Evolutionary conservation across 2,888 invertebrate species (phyloP), one percentile per base, ranked within the genome.

Genomic region (Spodoptera exigua): DNA sequence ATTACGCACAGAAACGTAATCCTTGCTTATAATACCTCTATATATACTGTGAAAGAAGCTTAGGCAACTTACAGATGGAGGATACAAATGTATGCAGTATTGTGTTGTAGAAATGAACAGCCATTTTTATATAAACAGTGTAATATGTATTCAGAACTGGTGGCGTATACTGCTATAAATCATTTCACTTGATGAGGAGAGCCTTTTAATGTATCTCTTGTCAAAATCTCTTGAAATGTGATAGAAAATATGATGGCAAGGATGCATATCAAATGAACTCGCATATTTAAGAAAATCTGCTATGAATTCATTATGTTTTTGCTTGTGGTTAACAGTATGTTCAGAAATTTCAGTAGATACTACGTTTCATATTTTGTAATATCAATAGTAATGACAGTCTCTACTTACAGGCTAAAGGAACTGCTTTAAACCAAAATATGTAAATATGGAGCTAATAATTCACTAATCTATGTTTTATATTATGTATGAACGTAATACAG

Each of bases 1-100:
- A 71, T 71, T 61, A 70, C 58, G 44, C 46, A 68, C 46, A 62
- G 69, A 59, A 75, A 61, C 62, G 61, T 74, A 63, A 70, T 75
- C 62, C 59, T 63, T 66, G 56, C 61, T 59, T 65, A 60, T 47
- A 63, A 63, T 63, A 70, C 63, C 34, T 54, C 48, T 64, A 62
- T 52, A 54, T 56, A 68, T 58, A 57, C 41, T 61, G 45, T 58
- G 39, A 53, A 45, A 57, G 48, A 68, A 58, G 64, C 68, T 72
- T 66, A 52, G 21, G 65, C 51, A 70, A 65, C 51, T 60, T 52
- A 41, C 32, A 51, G 48, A 52, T 39, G 17, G 34, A 18, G 16
- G 41, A 49, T 46, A 58, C 46, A 53, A 54, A 53, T 56, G 39
- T 63, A 45, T 41, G 54, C 40, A 55, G 52, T 52, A 55, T 27